Evolutionary conservation across 2,888 invertebrate genomes (phyloP), one percentile per base, ranked within the genome.

Genomic region (Seira sanloemensis): DNA sequence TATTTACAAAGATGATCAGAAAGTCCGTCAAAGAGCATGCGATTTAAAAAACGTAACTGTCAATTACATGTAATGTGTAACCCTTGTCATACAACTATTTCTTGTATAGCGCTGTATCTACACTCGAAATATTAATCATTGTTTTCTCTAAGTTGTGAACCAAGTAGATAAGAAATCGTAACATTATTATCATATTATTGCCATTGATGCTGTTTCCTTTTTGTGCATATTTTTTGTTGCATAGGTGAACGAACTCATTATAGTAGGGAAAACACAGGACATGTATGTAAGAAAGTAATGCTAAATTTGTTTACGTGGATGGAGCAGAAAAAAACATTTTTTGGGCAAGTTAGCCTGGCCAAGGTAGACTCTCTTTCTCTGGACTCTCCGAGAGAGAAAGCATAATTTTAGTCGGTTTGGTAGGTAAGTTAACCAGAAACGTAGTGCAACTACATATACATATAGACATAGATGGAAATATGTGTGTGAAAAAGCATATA

Each of bases 401-500:
- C 58, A 23, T 62, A 62, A 62, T 62, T 62, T 62, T 62, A 62
- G 62, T 62, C 62, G 21, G 21, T 62, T 62, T 21, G 21, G 62
- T 62, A 21, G 62, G 7, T 58, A 62, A 21, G 62, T 62, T 62
- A 62, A 62, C 62, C 19, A 62, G 62, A 21, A 62, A 50, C 7
- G 26, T 67, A 67, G 25, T 67, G 21, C 4, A 26, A 25, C 16
- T 67, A 67, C 26, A 73, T 19, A 58, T 62, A 74, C 21, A 46
- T 71, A 18, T 19, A 50, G 2, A 2, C 2, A 18, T n/a, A 50
- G 12, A 37, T 37, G 4, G 37, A 37, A 37, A 37, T 12, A 65
- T 23, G 65, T 16, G 21, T 23, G 23, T 19, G 26, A 25, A 26
- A 19, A 16, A 67, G 26, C 37, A 68, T 65, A 68, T 66, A 68